These are phyloP conservation scores for Minunthozetes semirufus DNA, from an alignment of 2,888 invertebrate genomes.

Conservation along the genomic window DNA sequence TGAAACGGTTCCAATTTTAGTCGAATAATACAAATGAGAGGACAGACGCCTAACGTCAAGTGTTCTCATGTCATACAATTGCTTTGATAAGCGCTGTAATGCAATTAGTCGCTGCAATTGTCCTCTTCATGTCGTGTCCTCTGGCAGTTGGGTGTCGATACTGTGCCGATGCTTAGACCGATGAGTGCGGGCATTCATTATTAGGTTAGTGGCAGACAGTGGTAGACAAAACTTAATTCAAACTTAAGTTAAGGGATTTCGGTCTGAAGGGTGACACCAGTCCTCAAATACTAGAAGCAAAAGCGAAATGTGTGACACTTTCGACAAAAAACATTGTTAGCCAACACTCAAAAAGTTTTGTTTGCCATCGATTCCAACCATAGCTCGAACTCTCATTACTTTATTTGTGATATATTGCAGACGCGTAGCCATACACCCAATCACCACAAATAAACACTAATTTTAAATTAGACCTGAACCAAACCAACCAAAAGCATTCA, in stretches of 20 bases:
- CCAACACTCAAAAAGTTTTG: slow-evolving; percentile 7
- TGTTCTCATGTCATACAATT: slow-evolving; percentile 1
- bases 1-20: background rate
- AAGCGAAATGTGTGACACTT: slow-evolving; percentile 6
- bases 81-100: slow-evolving; percentile 8
- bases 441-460: too few relatives aligned
- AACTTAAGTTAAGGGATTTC: slow-evolving; percentile 19
- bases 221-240: slow-evolving; percentile 22
- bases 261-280: slow-evolving; percentile 14
- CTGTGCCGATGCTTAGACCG: background rate
- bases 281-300: background rate
- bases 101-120: slow-evolving; percentile 15
- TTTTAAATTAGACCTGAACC: too few relatives aligned
- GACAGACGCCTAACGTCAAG: slow-evolving; percentile 9
- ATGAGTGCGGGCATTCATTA: background rate
- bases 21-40: slow-evolving; percentile 25
- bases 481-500: too few relatives aligned
- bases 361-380: slow-evolving; percentile 11
- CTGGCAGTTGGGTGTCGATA: slow-evolving; percentile 1
- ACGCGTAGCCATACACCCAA: background rate
- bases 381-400: background rate
- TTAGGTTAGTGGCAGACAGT: slow-evolving; percentile 19
- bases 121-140: background rate
- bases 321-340: slow-evolving; percentile 15
- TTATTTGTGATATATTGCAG: slow-evolving; percentile 1